Base-by-base conservation (phyloP, 2,113 vertebrate species). In the Chaenocephalus aceratus region DNA sequence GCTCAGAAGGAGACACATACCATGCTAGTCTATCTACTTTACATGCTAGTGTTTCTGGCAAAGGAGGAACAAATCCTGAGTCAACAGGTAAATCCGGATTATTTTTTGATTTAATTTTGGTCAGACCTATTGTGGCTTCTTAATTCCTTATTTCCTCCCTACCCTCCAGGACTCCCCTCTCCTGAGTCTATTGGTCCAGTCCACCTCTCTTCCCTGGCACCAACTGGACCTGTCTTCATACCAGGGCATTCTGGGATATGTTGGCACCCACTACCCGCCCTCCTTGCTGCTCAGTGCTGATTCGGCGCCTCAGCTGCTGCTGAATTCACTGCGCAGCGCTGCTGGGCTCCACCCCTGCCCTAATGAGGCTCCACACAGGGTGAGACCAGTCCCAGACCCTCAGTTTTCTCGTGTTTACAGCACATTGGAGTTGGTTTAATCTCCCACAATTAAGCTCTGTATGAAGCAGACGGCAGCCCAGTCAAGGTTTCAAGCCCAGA, bases 21-120 rank as follows among this genome's bases (percentile, higher is more conserved):
- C 72, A 98, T 99, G 97, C 92, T 97, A 30, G 96, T 98, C 72
- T 99, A 96, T 83, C 94, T 99, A 61, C 94, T 99, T 3, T 97
- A 97, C 85, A 97, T 98, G 96, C 95, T 99, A 76, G 95, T 98
- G 49, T 96, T 98, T 70, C 86, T 99, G 84, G 96, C 96, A 48
- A 99, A 99, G 87, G 98, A 99, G 88, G 95, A 98, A 1, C 92
- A 96, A 56, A 94, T 98, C 16, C 78, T 96, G 41, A 94, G 90
- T 13, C 91, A 95, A 77, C 92, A 96, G 86, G 98, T 97, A 90
- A 94, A 91, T 94, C 34, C 14, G 51, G 18, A 58, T 10, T 45
- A 15, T 16, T 44, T 48, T 44, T 13, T 9, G 48, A 18, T 66
- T 4, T n/a, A 21, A 62, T 75, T 16, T 13, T 5, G n/a, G 12